These are phyloP conservation scores for Lithophane ornitopus DNA, from an alignment of 2,888 invertebrate genomes.

Conservation along the genomic window DNA sequence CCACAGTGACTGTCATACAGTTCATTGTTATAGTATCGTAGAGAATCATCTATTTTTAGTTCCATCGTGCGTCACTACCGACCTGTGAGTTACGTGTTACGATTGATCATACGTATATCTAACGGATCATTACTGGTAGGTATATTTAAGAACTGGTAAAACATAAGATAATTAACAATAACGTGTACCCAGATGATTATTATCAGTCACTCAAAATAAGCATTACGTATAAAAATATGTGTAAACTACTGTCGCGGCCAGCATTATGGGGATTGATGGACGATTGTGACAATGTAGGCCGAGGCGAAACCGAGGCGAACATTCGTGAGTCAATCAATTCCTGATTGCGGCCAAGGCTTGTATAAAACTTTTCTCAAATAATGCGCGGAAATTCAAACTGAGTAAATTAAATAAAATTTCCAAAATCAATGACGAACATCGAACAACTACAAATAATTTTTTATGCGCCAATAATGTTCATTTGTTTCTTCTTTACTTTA, in stretches of 20 bases:
- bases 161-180: neutral
- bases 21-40: constrained; percentile 19
- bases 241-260: neutral
- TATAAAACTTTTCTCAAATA: no score
- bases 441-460: no score
- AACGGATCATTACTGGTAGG: neutral
- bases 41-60: constrained; percentile 34
- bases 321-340: no score
- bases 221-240: neutral
- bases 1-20: neutral
- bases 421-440: no score
- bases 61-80: neutral
- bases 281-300: no score
- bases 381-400: no score
- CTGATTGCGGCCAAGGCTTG: no score
- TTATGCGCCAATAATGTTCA: no score
- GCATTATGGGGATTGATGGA: no score
- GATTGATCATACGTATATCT: neutral
- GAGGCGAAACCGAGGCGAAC: no score
- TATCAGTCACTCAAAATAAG: neutral
- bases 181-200: neutral
- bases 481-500: no score
- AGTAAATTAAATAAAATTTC: no score
- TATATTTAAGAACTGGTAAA: neutral
- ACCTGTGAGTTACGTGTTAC: neutral